phyloP scores from a whole-genome alignment of 2,113 vertebrate species.

The Gymnogyps californianus region DNA sequence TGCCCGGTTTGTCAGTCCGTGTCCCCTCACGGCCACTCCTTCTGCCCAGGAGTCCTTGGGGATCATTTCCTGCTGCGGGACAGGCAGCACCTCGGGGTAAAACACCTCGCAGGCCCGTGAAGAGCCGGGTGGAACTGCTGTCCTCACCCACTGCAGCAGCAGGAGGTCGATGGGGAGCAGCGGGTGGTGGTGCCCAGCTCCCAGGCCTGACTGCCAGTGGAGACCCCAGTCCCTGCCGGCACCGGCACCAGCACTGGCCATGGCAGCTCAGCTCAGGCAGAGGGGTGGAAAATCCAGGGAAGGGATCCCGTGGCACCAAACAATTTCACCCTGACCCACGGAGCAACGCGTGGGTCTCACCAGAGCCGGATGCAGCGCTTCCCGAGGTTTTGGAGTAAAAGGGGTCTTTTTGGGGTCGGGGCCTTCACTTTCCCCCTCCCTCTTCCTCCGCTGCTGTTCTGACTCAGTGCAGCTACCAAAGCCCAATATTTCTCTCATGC shows the following conservation, averaged over 20 bases:
- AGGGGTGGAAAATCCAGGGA: background rate
- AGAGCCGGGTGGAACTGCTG: background rate
- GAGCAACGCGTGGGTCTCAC: fast-evolving
- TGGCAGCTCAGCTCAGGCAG: background rate
- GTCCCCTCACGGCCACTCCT: background rate
- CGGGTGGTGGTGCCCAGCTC: no score
- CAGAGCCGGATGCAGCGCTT: background rate
- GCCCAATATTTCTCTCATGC: background rate
- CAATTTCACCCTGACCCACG: background rate
- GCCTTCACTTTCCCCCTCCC: background rate
- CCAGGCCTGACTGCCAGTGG: fast-evolving
- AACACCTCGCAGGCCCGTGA: fast-evolving
- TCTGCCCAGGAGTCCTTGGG: no score
- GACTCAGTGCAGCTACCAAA: background rate
- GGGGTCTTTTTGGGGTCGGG: background rate
- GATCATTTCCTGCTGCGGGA: fast-evolving
- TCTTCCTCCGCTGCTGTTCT: background rate
- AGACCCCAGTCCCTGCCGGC: no score
- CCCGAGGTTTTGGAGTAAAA: background rate
- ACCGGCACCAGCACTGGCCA: background rate
- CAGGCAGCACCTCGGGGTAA: background rate
- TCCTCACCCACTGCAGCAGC: background rate
- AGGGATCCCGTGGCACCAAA: background rate
- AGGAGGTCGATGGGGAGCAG: background rate
- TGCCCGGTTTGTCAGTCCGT: no score